Conservation (phyloP, 2,797 vertebrate species). For the Dicrostonyx torquatus region DNA sequence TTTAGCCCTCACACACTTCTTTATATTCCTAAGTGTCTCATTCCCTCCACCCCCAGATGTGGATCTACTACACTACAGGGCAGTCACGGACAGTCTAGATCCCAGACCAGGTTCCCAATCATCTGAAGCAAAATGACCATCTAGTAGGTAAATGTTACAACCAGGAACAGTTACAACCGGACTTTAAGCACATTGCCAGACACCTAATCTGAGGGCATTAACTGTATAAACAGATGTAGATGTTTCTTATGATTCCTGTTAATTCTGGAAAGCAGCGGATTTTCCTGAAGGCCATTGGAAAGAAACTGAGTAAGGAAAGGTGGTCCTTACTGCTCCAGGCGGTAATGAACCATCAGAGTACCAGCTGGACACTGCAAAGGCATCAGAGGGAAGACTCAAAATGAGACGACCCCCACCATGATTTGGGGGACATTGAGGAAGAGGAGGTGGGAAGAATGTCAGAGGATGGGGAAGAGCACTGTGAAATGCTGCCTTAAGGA, state of each 20-base stretch:
- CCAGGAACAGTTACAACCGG: neutral
- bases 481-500: neutral
- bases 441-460: neutral
- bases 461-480: no score
- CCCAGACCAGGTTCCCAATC: neutral
- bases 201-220: neutral
- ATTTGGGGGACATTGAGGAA: neutral
- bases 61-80: neutral
- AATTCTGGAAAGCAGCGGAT: neutral
- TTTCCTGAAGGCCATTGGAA: neutral
- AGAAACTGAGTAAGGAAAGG: neutral
- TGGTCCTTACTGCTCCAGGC: neutral
- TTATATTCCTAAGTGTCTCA: neutral
- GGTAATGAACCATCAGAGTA: neutral
- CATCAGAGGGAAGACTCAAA: neutral
- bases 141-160: neutral
- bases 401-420: neutral
- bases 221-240: neutral
- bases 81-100: neutral
- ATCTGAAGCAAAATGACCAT: neutral
- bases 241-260: neutral
- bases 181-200: neutral
- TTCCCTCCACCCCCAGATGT: neutral
- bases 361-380: neutral
- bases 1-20: neutral